phyloP scores from a whole-genome alignment of 2,888 invertebrate genomes.

The Dioctria linearis region DNA sequence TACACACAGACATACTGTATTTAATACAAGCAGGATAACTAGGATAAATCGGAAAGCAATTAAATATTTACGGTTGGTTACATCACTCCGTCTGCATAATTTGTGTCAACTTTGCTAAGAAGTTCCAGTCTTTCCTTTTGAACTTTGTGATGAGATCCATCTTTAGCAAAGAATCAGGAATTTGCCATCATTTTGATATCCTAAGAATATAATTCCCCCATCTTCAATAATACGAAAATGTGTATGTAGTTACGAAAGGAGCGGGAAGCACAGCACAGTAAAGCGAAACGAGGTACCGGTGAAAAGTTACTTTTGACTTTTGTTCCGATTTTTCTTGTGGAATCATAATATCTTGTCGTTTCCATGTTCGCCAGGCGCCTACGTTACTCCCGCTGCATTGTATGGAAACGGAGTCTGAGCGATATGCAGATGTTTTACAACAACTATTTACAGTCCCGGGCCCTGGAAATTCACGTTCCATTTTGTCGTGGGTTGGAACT shows the following conservation, averaged over 20 bases:
- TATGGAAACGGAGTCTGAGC: neutral
- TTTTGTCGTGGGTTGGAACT: neutral
- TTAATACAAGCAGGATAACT: constrained; percentile 15
- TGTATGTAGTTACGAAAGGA: neutral
- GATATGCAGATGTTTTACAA: neutral
- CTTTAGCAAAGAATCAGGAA: neutral
- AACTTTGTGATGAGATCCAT: neutral
- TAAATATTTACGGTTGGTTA: constrained; percentile 39
- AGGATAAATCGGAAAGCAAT: constrained; percentile 47
- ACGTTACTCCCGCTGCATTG: neutral
- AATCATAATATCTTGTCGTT: constrained; percentile 12
- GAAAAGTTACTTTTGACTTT: constrained; percentile 28
- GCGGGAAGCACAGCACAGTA: neutral
- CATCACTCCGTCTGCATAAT: neutral
- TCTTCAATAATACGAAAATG: neutral
- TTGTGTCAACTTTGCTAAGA: neutral
- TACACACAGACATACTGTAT: neutral
- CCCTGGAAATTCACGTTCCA: neutral
- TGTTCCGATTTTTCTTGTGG: constrained; percentile 16
- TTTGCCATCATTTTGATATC: constrained; percentile 26
- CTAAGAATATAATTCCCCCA: constrained; percentile 29
- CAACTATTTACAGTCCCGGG: neutral
- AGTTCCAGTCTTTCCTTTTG: neutral
- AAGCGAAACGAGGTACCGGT: neutral
- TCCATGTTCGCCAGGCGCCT: neutral